Conservation (phyloP, 2,888 invertebrate genomes). For the Labia minor region DNA sequence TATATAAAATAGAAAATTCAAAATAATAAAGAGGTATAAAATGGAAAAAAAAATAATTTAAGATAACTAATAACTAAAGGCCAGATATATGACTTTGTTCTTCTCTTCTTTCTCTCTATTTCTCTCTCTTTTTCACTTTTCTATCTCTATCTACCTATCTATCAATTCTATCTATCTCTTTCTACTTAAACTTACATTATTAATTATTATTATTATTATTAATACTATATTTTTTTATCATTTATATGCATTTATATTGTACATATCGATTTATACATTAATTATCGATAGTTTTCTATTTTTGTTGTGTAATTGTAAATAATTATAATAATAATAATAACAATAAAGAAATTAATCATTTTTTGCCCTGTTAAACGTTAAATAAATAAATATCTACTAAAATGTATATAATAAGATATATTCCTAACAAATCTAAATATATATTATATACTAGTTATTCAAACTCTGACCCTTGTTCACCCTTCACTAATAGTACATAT, state of each 20-base stretch:
- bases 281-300: background rate
- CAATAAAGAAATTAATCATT: background rate
- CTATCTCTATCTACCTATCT: background rate
- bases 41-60: too few relatives aligned
- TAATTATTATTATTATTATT: background rate
- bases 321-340: background rate
- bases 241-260: background rate
- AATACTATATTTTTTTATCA: background rate
- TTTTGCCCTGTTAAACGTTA: slow-evolving; percentile 1
- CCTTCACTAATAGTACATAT: too few relatives aligned
- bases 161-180: background rate
- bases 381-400: too few relatives aligned
- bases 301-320: background rate
- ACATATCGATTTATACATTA: background rate
- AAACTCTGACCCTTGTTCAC: too few relatives aligned
- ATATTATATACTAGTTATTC: too few relatives aligned
- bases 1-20: too few relatives aligned
- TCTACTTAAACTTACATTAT: background rate
- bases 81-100: background rate
- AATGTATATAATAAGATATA: too few relatives aligned
- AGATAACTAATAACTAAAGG: background rate
- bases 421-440: too few relatives aligned
- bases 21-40: too few relatives aligned
- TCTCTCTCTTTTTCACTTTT: background rate
- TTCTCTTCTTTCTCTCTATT: background rate